A percentile compares a stretch with the other conserved stretches of the same genome.
Evolutionary conservation across 2,113 vertebrate species (phyloP).

Genomic region (Sinocyclocheilus grahami): DNA sequence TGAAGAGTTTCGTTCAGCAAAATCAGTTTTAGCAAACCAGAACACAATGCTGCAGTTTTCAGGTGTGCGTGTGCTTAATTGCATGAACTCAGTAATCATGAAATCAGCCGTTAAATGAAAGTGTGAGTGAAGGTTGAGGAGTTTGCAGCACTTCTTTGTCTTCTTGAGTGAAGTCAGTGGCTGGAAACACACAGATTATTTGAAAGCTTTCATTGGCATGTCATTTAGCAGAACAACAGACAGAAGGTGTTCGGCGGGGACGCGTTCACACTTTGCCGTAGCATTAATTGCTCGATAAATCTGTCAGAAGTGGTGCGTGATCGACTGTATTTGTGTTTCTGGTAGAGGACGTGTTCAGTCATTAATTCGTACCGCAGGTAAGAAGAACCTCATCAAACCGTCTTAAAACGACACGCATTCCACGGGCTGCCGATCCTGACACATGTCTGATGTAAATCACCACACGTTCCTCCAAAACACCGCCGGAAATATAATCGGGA

Average conservation of each 20-base stretch:
- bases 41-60: too few relatives aligned
- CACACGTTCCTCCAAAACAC: background rate
- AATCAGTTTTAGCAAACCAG: too few relatives aligned
- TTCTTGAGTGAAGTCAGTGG: background rate
- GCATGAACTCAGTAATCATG: background rate
- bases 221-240: slow-evolving; percentile 32
- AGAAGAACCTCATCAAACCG: slow-evolving; percentile 12
- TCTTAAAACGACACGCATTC: background rate
- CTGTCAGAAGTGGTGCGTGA: background rate
- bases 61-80: background rate
- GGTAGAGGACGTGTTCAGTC: slow-evolving; percentile 17
- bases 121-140: background rate
- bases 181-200: slow-evolving; percentile 23
- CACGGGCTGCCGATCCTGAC: background rate
- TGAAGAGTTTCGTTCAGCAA: too few relatives aligned
- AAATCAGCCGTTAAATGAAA: background rate
- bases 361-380: background rate
- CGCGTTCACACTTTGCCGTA: slow-evolving; percentile 17
- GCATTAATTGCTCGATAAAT: slow-evolving; percentile 40
- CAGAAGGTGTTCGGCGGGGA: background rate
- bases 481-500: background rate
- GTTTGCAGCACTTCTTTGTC: slow-evolving; percentile 14
- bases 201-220: slow-evolving; percentile 37
- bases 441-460: background rate
- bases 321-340: slow-evolving; percentile 25